Percentiles rank a stretch among this genome's conserved stretches.
Evolutionary conservation across 2,797 vertebrate genomes (phyloP).

Genomic region (Pangasius sanitwongsei): DNA sequence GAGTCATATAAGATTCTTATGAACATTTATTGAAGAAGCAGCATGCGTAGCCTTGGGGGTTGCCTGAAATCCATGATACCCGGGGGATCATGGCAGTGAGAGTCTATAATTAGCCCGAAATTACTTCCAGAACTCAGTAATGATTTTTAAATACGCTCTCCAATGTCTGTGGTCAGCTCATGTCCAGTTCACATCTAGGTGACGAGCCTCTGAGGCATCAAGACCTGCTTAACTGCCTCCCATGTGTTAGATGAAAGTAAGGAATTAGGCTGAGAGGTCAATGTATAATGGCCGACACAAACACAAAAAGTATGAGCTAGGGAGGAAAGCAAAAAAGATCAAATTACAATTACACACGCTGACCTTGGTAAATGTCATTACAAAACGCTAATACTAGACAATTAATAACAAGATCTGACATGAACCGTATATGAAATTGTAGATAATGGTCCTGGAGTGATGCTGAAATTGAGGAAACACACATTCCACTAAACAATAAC

Average conservation of each 20-base stretch:
- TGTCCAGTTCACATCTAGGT: conserved; percentile 65
- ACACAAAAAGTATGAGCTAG: conserved; percentile 19
- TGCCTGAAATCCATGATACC: conserved; percentile 46
- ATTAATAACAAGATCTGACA: conserved; percentile 49
- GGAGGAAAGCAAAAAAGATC: conserved; percentile 24
- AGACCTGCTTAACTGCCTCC: conserved; percentile 52
- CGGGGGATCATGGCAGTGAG: conserved; percentile 24
- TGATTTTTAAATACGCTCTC: conserved; percentile 65
- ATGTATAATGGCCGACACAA: conserved; percentile 40
- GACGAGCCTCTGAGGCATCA: conserved; percentile 55
- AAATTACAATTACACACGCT: conserved; percentile 43
- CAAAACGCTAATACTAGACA: conserved; percentile 42
- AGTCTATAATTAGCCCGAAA: conserved; percentile 58
- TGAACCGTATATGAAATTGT: conserved; percentile 24
- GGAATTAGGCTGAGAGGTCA: conserved; percentile 52
- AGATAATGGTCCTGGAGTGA: conserved; percentile 40
- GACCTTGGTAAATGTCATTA: conserved; percentile 47
- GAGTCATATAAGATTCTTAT: neutral
- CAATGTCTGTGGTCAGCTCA: conserved; percentile 62
- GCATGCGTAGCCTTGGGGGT: conserved; percentile 11
- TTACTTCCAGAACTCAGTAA: conserved; percentile 68
- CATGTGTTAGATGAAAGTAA: conserved; percentile 57
- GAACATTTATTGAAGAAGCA: conserved; percentile 16
- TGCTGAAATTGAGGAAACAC: conserved; percentile 23
- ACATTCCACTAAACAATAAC: conserved; percentile 22